Conservation (phyloP, 1,140 invertebrate species). For the Diabrotica undecimpunctata region DNA sequence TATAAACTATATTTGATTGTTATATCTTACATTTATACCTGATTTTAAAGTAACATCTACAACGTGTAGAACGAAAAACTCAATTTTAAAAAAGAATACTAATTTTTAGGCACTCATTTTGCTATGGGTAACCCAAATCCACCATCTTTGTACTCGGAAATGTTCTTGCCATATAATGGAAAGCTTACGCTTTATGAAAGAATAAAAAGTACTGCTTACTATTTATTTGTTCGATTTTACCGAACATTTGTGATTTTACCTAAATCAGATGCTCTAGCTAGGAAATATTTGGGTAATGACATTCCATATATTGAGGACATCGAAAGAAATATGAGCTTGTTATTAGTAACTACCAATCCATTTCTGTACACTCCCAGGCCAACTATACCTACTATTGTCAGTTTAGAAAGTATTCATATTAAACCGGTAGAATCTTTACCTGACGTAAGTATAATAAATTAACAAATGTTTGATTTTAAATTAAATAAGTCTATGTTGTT, state of each 20-base stretch:
- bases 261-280: slow-evolving; percentile 39
- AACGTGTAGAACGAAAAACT: no score
- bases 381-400: slow-evolving; percentile 48
- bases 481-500: background rate
- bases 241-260: slow-evolving; percentile 32
- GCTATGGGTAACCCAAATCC: slow-evolving; percentile 29
- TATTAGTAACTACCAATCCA: slow-evolving; percentile 52
- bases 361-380: slow-evolving; percentile 49
- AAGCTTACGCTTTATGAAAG: slow-evolving; percentile 25
- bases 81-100: no score
- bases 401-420: slow-evolving; percentile 51
- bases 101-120: slow-evolving; percentile 20
- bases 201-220: slow-evolving; percentile 28
- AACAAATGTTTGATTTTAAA: background rate
- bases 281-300: slow-evolving; percentile 46
- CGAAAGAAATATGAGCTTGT: slow-evolving; percentile 49
- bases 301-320: slow-evolving; percentile 49
- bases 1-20: no score
- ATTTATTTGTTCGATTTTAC: slow-evolving; percentile 31
- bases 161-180: slow-evolving; percentile 28
- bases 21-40: no score
- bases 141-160: slow-evolving; percentile 29
- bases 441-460: slow-evolving; percentile 28
- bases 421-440: slow-evolving; percentile 46
- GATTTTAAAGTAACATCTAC: no score